Percentiles rank a stretch among this genome's conserved stretches.
Conservation (phyloP, 2,888 invertebrate species). For the Hirtodrosophila cameraria region DNA sequence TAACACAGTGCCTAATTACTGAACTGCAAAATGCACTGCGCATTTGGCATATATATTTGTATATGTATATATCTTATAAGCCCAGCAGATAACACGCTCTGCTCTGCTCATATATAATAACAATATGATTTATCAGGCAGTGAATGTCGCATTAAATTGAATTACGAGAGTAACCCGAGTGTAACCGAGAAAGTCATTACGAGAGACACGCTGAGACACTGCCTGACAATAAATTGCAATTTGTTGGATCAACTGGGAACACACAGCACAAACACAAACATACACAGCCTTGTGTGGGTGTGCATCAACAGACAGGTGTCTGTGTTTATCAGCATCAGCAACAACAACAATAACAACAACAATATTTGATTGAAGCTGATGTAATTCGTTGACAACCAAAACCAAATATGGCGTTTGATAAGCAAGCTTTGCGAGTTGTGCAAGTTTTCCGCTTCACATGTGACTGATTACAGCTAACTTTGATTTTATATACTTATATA, state of each 20-base stretch:
- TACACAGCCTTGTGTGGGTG: slow-evolving; percentile 18
- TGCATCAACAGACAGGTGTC: slow-evolving; percentile 41
- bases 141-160: slow-evolving; percentile 53
- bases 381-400: slow-evolving; percentile 19
- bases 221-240: slow-evolving; percentile 28
- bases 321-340: slow-evolving; percentile 24
- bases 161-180: too few species aligned
- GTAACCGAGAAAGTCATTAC: slow-evolving; percentile 34
- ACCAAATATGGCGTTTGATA: slow-evolving; percentile 14
- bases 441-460: slow-evolving; percentile 2
- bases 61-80: background rate
- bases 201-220: background rate
- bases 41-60: slow-evolving; percentile 5
- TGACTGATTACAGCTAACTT: slow-evolving; percentile 9
- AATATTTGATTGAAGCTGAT: slow-evolving; percentile 38
- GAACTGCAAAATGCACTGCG: slow-evolving; percentile 6
- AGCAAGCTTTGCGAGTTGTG: slow-evolving; percentile 20
- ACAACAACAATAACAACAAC: slow-evolving; percentile 15
- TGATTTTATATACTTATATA: background rate
- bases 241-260: slow-evolving; percentile 8
- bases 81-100: slow-evolving; percentile 6
- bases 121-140: slow-evolving; percentile 38
- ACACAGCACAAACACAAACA: too few species aligned
- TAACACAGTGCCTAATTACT: slow-evolving; percentile 3
- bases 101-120: slow-evolving; percentile 25